These are phyloP conservation scores for Catagonus wagneri DNA, from an alignment of 2,113 vertebrate genomes.

Conservation along the genomic window DNA sequence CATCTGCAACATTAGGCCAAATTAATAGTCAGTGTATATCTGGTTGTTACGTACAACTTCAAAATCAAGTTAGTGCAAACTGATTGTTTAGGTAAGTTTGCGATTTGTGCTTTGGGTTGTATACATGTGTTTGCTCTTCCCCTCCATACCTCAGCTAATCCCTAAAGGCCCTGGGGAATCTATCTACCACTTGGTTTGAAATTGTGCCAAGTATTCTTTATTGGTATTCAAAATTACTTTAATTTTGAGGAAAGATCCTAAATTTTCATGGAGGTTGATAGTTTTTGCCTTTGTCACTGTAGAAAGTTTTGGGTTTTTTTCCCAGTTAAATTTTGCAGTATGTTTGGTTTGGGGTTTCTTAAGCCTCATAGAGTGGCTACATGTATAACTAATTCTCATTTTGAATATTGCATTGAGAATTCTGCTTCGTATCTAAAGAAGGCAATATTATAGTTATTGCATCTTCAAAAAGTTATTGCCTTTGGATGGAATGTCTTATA, in stretches of 20 bases:
- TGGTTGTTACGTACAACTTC: background rate
- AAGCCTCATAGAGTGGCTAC: slow-evolving; percentile 30
- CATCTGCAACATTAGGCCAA: background rate
- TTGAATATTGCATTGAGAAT: slow-evolving; percentile 62
- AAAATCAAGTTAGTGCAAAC: slow-evolving; percentile 25
- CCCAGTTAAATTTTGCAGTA: slow-evolving; percentile 3
- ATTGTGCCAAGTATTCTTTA: background rate
- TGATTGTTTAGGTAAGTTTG: background rate
- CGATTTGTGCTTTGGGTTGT: background rate
- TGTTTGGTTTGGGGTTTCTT: slow-evolving; percentile 60
- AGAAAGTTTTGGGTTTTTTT: slow-evolving; percentile 11
- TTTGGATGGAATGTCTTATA: slow-evolving; percentile 38
- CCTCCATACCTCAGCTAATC: background rate
- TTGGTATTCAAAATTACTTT: slow-evolving; percentile 35
- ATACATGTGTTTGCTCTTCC: background rate
- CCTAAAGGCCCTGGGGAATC: background rate
- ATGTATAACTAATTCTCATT: slow-evolving; percentile 27
- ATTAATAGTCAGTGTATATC: background rate
- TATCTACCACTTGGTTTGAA: background rate
- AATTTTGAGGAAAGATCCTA: slow-evolving; percentile 37
- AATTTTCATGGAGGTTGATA: slow-evolving; percentile 13
- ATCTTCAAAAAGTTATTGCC: slow-evolving; percentile 28
- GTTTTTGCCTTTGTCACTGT: slow-evolving; percentile 50
- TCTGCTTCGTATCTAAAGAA: slow-evolving; percentile 20
- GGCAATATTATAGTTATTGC: slow-evolving; percentile 20